Percentiles rank a stretch among this genome's conserved stretches.
phyloP scores from a whole-genome alignment of 2,888 invertebrate genomes.

The Dryomyza anilis region DNA sequence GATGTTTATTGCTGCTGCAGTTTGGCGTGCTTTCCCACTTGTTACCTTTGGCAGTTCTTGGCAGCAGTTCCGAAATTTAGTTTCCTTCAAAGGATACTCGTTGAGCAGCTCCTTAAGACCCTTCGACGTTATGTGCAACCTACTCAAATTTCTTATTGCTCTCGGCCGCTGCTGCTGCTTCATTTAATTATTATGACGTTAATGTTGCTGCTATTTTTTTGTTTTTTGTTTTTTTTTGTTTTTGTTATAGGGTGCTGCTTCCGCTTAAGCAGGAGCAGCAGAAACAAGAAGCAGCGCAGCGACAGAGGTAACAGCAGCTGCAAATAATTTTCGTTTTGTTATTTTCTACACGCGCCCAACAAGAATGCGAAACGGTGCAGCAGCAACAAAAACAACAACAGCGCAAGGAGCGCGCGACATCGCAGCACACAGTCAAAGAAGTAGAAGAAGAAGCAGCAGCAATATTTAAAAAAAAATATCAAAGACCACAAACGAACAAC shows the following conservation, averaged over 20 bases:
- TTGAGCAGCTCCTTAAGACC: background rate
- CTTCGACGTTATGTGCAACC: slow-evolving; percentile 2
- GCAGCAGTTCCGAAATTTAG: background rate
- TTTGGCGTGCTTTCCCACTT: no score
- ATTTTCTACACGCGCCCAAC: slow-evolving; percentile 38
- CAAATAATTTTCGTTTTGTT: slow-evolving; percentile 21
- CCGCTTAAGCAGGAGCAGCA: slow-evolving; percentile 36
- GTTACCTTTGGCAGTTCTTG: background rate
- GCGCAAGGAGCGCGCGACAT: background rate
- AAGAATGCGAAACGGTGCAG: slow-evolving; percentile 48
- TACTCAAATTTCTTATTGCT: slow-evolving; percentile 23
- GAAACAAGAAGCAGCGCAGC: slow-evolving; percentile 11
- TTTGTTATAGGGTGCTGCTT: slow-evolving; percentile 20
- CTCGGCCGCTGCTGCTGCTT: background rate
- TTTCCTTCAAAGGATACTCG: background rate
- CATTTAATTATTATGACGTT: background rate
- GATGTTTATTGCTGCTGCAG: no score
- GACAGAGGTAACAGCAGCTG: slow-evolving; percentile 6
- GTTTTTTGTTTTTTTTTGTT: slow-evolving; percentile 13
- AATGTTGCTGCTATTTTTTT: slow-evolving; percentile 17
- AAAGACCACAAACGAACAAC: slow-evolving; percentile 15
- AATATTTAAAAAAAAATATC: no score
- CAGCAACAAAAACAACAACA: slow-evolving; percentile 26
- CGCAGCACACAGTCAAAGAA: slow-evolving; percentile 1
- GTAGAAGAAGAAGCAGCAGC: slow-evolving; percentile 10